Base-by-base conservation (phyloP, 2,113 vertebrate species). In the Oophaga pumilio region DNA sequence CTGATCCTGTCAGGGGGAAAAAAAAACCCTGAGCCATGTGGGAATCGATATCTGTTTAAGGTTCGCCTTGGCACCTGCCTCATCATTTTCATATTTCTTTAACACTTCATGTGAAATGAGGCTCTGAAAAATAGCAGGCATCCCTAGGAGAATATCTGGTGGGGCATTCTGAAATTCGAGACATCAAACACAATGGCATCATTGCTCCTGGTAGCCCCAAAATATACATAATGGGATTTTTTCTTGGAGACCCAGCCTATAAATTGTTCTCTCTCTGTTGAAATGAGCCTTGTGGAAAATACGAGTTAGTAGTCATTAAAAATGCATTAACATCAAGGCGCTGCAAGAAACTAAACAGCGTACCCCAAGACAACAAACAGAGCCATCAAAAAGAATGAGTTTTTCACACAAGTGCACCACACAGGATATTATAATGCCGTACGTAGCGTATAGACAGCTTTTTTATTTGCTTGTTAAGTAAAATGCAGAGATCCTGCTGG, bases 181-280 rank as follows among this genome's bases (percentile, higher is more conserved):
- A 85, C 86, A 57, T 76, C 50, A 64, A 89, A 83, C 85, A 91
- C 90, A 92, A 93, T 81, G 80, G 43, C 87, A 92, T 91, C 89
- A 90, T 91, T 92, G 88, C 90, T 90, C 88, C 89, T 89, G 87
- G 84, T 86, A 43, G 88, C 86, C 79, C 80, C 79, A 91, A 64
- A 90, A 90, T 89, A 89, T 83, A 90, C 89, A 87, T 86, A 90
- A 90, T 90, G 89, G 89, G 88, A 69, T 83, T 90, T 90, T 88
- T 88, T 90, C 89, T 92, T 90, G 89, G 90, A 80, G 88, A 89
- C 78, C 89, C 83, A 90, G 78, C 90, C 91, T 90, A 91, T 93
- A 91, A 91, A 78, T 92, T 93, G 91, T 91, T 90, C 87, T 90
- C 90, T 92, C 90, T 91, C 90, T 90, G 84, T 90, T 90, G 89